Base-by-base conservation (phyloP, 2,113 vertebrate species). In the Pedetes capensis region DNA sequence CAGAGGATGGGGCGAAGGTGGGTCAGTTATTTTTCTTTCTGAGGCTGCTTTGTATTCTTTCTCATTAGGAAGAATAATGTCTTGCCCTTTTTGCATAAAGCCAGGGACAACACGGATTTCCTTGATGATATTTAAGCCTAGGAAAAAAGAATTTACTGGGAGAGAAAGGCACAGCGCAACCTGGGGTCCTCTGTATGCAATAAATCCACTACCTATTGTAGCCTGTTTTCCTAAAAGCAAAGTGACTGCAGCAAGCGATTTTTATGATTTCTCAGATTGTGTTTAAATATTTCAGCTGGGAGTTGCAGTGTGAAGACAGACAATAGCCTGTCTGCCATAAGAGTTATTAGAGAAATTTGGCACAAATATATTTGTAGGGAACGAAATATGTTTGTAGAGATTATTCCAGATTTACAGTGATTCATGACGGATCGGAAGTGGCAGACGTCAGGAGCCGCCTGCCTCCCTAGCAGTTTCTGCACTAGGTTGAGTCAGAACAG, bases 331-430 rank as follows among this genome's bases (percentile, higher is more conserved):
- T 86, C 97, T 92, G 97, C 94, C 0, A 17, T 34, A 78, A 96
- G 98, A 98, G 98, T 98, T 97, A 97, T 97, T 96, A 86, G 95
- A 92, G 96, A 79, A 87, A 94, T 95, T 96, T 96, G 97, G 96
- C 96, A 95, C 96, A 79, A 49, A 94, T n/a, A 68, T 95, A 72
- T 97, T 98, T 97, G 97, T 87, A 96, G 96, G 84, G 92, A 97
- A 93, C 3, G 2, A 98, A 98, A 97, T 97, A 95, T 97, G 97
- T 97, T 98, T 98, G 98, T 90, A 96, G 97, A 98, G 98, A 98
- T 98, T 96, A 98, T 96, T 97, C 80, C 96, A 97, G 98, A 98
- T 98, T 98, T 98, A 97, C 90, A 23, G 87, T 94, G 98, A 98
- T 98, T 98, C 98, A 98, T 98, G 97, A 97, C 32, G 97, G 91